Evolutionary conservation across 2,113 vertebrate species (phyloP).

Genomic region (Origma solitaria): DNA sequence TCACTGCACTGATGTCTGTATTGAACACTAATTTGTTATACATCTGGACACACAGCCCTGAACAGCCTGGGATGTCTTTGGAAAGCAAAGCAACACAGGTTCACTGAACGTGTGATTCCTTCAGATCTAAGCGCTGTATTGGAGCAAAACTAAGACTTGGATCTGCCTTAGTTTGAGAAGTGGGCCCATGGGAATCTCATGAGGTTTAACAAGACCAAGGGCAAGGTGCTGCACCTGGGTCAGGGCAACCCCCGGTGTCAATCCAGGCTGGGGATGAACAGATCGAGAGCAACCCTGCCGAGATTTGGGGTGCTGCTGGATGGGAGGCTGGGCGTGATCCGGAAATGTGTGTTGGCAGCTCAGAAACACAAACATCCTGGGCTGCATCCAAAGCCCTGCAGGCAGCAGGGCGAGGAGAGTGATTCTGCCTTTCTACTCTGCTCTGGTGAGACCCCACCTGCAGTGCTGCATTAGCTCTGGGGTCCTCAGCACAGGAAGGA

Average conservation of each 20-base stretch:
- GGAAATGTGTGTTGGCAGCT: background rate
- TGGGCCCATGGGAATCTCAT: background rate
- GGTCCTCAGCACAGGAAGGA: background rate
- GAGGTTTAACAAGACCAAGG: background rate
- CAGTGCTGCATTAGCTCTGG: background rate
- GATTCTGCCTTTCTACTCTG: background rate
- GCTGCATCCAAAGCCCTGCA: background rate
- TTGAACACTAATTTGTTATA: background rate
- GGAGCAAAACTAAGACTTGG: background rate
- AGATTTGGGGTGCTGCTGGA: background rate
- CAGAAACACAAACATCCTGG: background rate
- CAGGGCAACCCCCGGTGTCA: rapidly evolving
- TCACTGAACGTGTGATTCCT: background rate
- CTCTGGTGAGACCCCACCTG: background rate
- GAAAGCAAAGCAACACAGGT: background rate
- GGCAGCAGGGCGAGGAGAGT: background rate
- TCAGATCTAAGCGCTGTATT: background rate
- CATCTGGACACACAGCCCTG: background rate
- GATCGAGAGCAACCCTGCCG: background rate
- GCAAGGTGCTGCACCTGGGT: background rate
- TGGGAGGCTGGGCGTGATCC: rapidly evolving
- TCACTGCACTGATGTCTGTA: background rate
- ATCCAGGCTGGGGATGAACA: background rate
- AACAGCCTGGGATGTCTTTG: background rate
- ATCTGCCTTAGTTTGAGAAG: background rate